A percentile compares a stretch with the other conserved stretches of the same genome.
These are phyloP conservation scores for Sphecodes monilicornis DNA, from an alignment of 2,888 invertebrate genomes.

Conservation along the genomic window DNA sequence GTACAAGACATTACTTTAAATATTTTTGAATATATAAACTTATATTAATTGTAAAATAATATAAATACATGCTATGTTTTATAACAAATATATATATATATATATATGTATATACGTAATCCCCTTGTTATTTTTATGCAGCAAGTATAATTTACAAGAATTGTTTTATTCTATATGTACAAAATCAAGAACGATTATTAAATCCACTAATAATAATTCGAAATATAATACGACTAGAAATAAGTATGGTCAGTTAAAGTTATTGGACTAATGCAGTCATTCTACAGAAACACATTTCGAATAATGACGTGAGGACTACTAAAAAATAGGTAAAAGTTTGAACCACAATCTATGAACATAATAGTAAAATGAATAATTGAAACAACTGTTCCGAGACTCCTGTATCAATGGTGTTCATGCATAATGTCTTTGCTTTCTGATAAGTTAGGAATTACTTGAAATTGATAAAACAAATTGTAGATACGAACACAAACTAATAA, in stretches of 20 bases:
- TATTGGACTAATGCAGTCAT: slow-evolving; percentile 14
- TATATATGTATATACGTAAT: slow-evolving; percentile 39
- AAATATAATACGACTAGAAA: slow-evolving; percentile 35
- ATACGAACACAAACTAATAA: not conserved
- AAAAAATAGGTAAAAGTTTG: slow-evolving; percentile 20
- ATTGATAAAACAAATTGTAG: slow-evolving; percentile 12
- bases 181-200: slow-evolving; percentile 23
- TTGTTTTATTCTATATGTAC: slow-evolving; percentile 9
- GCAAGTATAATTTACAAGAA: slow-evolving; percentile 38
- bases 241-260: slow-evolving; percentile 20
- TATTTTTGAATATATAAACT: slow-evolving; percentile 51
- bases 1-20: slow-evolving; percentile 65
- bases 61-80: slow-evolving; percentile 53
- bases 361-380: not conserved
- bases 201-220: slow-evolving; percentile 27
- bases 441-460: not conserved
- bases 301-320: not conserved
- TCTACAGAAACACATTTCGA: slow-evolving; percentile 27
- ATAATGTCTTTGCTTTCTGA: slow-evolving; percentile 23
- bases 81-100: slow-evolving; percentile 47
- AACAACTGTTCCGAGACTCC: slow-evolving; percentile 12
- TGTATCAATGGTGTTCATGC: slow-evolving; percentile 33
- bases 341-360: slow-evolving; percentile 7
- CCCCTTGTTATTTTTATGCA: slow-evolving; percentile 46
- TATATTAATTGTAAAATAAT: slow-evolving; percentile 60